Base-by-base conservation (phyloP, 1,140 invertebrate species). In the Idris sp. region DNA sequence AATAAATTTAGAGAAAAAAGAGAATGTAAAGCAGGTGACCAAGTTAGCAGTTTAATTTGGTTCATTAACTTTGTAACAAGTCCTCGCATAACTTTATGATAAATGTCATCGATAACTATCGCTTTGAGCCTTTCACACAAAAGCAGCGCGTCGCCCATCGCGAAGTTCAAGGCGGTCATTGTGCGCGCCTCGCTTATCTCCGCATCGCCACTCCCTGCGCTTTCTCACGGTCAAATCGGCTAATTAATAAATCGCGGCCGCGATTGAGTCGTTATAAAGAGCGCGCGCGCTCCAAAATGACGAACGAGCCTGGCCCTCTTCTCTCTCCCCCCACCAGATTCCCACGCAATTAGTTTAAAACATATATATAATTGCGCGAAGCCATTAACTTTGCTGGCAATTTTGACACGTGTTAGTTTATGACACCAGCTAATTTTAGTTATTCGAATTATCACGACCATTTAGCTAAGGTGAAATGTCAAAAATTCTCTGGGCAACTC, bases 51-150 rank as follows among this genome's bases (percentile, higher is more conserved):
- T 51, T 46, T 68, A 68, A 68, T 68, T 68, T 49, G 53, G 64
- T 49, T 68, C 64, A 68, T 68, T 68, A 58, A 58, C 51, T n/a
- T 68, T 68, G 33, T 58, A 68, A 59, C 64, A 15, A 68, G 64
- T 49, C 36, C 26, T 44, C 19, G 30, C 53, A 35, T 41, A 68
- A 19, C 28, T 38, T 68, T 51, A 58, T 68, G 64, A 68, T 68
- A 68, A 58, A 51, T 51, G 53, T 59, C 64, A 43, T 68, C 53
- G 64, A 68, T 68, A 68, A 48, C 41, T 25, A 56, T 56, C 49
- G 49, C 14, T 18, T 33, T 36, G 28, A 41, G 44, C 44, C 44
- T 68, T 51, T 68, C 64, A 49, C n/a, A n/a, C 53, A 68, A 68
- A 68, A 59, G 36, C 36, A 8, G 36, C 43, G 33, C 43, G 33